Evolutionary conservation across 1,140 invertebrate genomes (phyloP).

Genomic region (Brachionus calyciflorus): DNA sequence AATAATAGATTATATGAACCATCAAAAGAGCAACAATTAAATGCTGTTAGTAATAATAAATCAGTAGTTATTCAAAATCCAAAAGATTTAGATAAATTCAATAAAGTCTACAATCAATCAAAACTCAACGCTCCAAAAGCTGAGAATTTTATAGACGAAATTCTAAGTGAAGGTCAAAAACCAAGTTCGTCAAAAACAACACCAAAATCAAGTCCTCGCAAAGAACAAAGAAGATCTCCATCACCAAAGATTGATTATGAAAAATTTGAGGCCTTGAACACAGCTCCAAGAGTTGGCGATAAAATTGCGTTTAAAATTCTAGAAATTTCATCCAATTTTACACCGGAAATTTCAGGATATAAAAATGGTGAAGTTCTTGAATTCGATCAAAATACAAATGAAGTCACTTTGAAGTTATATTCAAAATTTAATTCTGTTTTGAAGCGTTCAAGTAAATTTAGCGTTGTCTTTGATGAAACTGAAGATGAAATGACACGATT

Average conservation of each 20-base stretch:
- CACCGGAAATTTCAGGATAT: slow-evolving; percentile 19
- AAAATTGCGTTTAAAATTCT: slow-evolving; percentile 35
- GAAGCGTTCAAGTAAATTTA: slow-evolving; percentile 41
- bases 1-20: slow-evolving; percentile 23
- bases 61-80: slow-evolving; percentile 24
- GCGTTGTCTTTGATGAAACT: slow-evolving; percentile 39
- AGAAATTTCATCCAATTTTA: slow-evolving; percentile 37
- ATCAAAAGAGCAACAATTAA: neutral
- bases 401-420: slow-evolving; percentile 22
- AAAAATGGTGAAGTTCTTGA: slow-evolving; percentile 26
- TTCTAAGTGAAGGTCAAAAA: slow-evolving; percentile 17
- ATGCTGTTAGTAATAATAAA: slow-evolving; percentile 3
- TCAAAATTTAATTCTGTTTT: slow-evolving; percentile 26
- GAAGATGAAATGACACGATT: slow-evolving; percentile 37
- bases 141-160: slow-evolving; percentile 25
- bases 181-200: neutral
- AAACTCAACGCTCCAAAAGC: slow-evolving; percentile 34
- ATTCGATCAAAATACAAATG: slow-evolving; percentile 7
- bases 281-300: slow-evolving; percentile 25
- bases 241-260: slow-evolving; percentile 42
- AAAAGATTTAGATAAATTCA: slow-evolving; percentile 10
- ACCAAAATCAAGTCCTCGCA: neutral
- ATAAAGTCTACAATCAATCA: neutral
- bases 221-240: neutral
- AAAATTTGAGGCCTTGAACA: neutral